phyloP scores from a whole-genome alignment of 2,113 vertebrate species.

The Eulemur macaco region DNA sequence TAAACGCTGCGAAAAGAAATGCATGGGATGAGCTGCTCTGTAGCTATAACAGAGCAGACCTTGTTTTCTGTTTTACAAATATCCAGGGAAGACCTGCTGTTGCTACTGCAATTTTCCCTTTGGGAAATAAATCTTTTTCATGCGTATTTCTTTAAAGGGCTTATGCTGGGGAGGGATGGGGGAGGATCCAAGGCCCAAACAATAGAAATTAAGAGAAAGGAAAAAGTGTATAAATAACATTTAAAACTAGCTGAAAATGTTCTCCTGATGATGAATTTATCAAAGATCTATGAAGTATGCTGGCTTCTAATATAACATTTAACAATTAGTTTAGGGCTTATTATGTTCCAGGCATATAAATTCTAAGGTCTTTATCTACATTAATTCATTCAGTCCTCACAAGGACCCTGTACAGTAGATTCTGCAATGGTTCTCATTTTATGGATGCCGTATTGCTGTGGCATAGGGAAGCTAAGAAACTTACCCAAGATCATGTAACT shows the following conservation, averaged over 20 bases:
- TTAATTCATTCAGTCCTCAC: neutral
- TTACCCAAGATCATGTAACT: neutral
- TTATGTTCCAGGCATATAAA: neutral
- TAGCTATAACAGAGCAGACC: conserved; percentile 35
- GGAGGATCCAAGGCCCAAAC: neutral
- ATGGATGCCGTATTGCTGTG: neutral
- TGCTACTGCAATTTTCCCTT: conserved; percentile 39
- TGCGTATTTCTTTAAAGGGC: conserved; percentile 39
- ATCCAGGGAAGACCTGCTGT: fast-evolving
- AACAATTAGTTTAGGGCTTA: neutral
- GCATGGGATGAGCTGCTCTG: neutral
- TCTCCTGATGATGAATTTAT: neutral
- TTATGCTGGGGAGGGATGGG: neutral
- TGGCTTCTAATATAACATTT: neutral
- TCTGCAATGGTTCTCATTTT: neutral
- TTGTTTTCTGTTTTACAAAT: conserved; percentile 15
- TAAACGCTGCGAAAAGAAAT: conserved; percentile 74
- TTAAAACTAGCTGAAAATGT: neutral
- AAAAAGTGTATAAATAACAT: neutral
- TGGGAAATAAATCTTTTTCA: conserved; percentile 55
- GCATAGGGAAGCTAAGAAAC: neutral
- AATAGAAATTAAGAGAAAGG: neutral
- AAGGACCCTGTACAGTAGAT: neutral
- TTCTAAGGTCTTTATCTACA: neutral
- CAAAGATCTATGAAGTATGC: neutral